Conservation (phyloP, 1,140 invertebrate genomes). For the Aphis craccivora region DNA sequence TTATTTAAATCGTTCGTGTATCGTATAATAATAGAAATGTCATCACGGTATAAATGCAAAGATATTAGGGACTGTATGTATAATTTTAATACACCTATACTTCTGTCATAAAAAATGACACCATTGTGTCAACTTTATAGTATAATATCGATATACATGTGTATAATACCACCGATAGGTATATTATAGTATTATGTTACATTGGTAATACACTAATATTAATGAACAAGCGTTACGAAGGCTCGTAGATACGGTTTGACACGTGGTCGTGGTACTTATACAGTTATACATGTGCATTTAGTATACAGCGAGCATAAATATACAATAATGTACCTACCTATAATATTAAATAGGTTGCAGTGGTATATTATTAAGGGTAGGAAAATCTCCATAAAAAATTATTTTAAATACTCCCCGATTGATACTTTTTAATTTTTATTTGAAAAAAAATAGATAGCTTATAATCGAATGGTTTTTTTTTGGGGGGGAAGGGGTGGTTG, state of each 20-base stretch:
- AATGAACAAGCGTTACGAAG: constrained; percentile 2
- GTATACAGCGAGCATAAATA: background rate
- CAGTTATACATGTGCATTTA: background rate
- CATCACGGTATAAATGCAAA: background rate
- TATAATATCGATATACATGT: background rate
- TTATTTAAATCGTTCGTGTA: background rate
- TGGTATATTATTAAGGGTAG: background rate
- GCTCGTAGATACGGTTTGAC: background rate
- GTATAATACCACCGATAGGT: background rate
- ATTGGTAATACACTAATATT: background rate
- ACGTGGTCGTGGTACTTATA: background rate
- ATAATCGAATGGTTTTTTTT: no score
- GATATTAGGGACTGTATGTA: background rate
- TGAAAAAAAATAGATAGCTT: background rate
- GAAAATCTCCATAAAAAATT: background rate
- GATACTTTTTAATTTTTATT: background rate
- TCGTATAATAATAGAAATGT: background rate
- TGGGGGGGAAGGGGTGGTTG: no score
- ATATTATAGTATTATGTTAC: background rate
- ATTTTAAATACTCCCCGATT: background rate
- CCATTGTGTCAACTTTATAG: background rate
- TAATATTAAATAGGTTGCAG: background rate
- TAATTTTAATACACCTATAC: background rate
- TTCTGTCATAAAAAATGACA: background rate
- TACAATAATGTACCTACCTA: background rate